Percentiles rank a stretch among this genome's conserved stretches.
phyloP scores from a whole-genome alignment of 35 echinoderm and acorn worm species.

The Nesometra sesokonis region DNA sequence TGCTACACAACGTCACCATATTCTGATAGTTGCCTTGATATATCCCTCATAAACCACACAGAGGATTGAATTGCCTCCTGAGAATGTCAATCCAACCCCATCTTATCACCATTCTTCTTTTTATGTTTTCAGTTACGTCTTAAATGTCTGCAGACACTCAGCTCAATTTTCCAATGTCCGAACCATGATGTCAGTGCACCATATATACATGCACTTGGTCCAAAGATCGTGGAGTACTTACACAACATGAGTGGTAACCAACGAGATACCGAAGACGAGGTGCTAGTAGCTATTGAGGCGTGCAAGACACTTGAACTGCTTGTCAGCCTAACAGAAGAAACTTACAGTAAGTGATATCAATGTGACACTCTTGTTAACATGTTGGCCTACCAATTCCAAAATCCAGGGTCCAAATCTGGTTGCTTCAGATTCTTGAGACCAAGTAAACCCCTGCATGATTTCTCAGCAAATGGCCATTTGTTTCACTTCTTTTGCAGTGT shows the following conservation, averaged over 20 bases:
- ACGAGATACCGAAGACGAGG: slow-evolving; percentile 65
- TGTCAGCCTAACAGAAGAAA: slow-evolving; percentile 77
- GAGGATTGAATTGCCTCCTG: too few relatives aligned
- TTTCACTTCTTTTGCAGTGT: too few relatives aligned
- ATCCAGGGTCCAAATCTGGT: neutral
- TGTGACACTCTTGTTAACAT: neutral
- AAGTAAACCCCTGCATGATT: too few relatives aligned
- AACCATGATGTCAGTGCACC: slow-evolving; percentile 73
- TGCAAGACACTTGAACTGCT: slow-evolving; percentile 72
- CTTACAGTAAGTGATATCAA: slow-evolving; percentile 95
- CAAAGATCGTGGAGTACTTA: slow-evolving; percentile 74
- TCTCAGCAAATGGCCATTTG: too few relatives aligned
- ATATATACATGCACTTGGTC: slow-evolving; percentile 86
- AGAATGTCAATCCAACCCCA: too few relatives aligned
- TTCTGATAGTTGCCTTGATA: too few relatives aligned
- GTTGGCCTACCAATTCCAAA: too few relatives aligned
- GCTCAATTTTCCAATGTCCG: slow-evolving; percentile 78
- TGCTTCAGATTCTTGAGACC: too few relatives aligned
- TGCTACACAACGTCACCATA: too few relatives aligned
- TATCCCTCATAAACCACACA: too few relatives aligned
- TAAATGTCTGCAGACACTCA: slow-evolving; percentile 75
- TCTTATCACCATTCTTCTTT: neutral
- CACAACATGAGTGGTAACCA: slow-evolving; percentile 52
- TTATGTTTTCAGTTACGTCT: slow-evolving; percentile 57
- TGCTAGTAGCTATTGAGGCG: slow-evolving; percentile 77